Percentiles rank a stretch among this genome's conserved stretches.
phyloP scores from a whole-genome alignment of 1,140 invertebrate genomes.

The Zaprionus lachaisei region DNA sequence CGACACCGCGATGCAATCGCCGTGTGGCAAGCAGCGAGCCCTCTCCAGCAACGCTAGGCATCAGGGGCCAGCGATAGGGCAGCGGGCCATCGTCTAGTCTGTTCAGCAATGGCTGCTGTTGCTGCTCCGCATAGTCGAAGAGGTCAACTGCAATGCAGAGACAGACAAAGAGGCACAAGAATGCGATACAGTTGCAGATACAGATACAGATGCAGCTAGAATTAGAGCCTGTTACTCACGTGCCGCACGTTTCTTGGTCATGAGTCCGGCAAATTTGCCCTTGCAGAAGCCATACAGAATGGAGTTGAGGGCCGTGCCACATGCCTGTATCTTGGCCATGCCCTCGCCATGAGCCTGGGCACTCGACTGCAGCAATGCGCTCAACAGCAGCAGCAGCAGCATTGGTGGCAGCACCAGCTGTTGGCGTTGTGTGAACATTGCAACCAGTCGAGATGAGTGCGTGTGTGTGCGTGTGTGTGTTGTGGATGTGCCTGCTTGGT shows the following conservation, averaged over 20 bases:
- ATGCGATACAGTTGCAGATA: constrained; percentile 10
- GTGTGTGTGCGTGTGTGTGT: neutral
- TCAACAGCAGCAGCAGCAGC: constrained; percentile 9
- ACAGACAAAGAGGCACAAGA: constrained; percentile 7
- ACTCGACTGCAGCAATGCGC: constrained; percentile 6
- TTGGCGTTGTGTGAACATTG: constrained; percentile 19
- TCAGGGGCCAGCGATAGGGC: neutral
- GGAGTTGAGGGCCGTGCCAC: constrained; percentile 32
- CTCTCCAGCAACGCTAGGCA: neutral
- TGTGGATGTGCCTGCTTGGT: neutral
- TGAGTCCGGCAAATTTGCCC: constrained; percentile 17
- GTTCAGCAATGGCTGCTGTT: neutral
- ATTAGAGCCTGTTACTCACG: constrained; percentile 36
- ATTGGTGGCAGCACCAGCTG: constrained; percentile 6
- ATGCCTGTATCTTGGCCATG: constrained; percentile 23
- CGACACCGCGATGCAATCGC: constrained; percentile 44
- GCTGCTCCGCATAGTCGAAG: constrained; percentile 61
- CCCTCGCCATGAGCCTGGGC: neutral
- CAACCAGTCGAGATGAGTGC: neutral
- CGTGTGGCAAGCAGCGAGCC: constrained; percentile 44
- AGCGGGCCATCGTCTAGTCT: neutral
- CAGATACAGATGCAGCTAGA: neutral
- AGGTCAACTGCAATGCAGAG: constrained; percentile 51
- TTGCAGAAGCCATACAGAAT: constrained; percentile 29
- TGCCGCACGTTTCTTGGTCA: constrained; percentile 36